Evolutionary conservation across 37 sponge, comb jelly and placozoan species (phyloP).

Genomic region (Agelas oroides): DNA sequence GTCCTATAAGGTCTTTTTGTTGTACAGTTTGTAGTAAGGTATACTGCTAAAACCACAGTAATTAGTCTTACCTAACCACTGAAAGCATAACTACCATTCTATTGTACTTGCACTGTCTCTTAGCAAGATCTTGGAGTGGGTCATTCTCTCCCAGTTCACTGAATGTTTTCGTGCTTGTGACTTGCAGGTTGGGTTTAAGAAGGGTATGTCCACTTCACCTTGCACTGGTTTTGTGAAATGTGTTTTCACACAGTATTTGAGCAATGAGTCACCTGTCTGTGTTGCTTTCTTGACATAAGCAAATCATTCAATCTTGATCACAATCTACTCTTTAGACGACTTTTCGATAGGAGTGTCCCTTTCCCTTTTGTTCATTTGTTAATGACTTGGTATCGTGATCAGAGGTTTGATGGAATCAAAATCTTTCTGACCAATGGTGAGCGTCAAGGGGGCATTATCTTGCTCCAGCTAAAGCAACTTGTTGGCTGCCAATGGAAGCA

Average conservation of each 20-base stretch:
- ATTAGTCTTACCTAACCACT: too few species aligned
- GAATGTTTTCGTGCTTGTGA: not conserved
- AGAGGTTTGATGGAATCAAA: not conserved
- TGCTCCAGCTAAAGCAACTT: too few species aligned
- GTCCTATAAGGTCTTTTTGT: too few species aligned
- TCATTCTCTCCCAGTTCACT: not conserved
- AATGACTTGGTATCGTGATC: not conserved
- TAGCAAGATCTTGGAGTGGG: conserved; percentile 8
- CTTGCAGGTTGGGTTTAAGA: too few species aligned
- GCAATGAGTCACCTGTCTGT: not conserved
- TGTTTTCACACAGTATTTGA: not conserved
- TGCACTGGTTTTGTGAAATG: not conserved
- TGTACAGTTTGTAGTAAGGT: too few species aligned
- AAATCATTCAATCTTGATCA: too few species aligned
- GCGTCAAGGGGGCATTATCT: conserved; percentile 6
- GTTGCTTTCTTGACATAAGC: not conserved
- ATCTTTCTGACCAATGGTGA: conserved; percentile 15
- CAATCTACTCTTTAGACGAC: too few species aligned
- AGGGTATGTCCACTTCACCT: not conserved
- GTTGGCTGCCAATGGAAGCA: too few species aligned
- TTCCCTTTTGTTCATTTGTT: not conserved
- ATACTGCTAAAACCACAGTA: too few species aligned
- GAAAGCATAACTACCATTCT: conserved; percentile 9
- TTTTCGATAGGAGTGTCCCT: not conserved
- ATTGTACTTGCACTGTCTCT: conserved; percentile 5